Evolutionary conservation across 2,888 invertebrate genomes (phyloP).

Genomic region (Sicus ferrugineus): DNA sequence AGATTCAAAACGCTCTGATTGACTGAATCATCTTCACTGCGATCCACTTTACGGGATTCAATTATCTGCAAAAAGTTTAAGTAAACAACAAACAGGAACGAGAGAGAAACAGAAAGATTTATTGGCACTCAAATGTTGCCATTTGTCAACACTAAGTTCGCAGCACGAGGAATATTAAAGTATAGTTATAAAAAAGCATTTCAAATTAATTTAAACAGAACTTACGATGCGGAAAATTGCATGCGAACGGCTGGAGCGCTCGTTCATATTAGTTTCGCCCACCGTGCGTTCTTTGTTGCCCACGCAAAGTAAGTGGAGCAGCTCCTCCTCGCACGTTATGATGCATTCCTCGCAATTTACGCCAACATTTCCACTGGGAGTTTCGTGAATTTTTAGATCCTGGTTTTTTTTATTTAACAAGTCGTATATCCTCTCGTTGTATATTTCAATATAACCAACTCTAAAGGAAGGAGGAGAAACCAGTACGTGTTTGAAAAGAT

Average conservation of each 20-base stretch:
- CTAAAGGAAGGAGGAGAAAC: too few species aligned
- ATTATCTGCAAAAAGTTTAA: constrained; percentile 68
- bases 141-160: too few species aligned
- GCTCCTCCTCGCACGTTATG: constrained; percentile 70
- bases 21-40: constrained; percentile 67
- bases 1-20: constrained; percentile 82
- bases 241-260: constrained; percentile 87
- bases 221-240: constrained; percentile 87
- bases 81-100: too few species aligned
- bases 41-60: constrained; percentile 73
- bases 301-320: constrained; percentile 69
- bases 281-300: constrained; percentile 77
- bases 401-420: constrained; percentile 71
- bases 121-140: too few species aligned
- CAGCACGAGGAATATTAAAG: background rate
- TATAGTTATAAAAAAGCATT: background rate
- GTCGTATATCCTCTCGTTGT: constrained; percentile 85
- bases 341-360: constrained; percentile 74
- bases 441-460: constrained; percentile 87
- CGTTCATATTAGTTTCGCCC: constrained; percentile 88
- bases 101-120: too few species aligned
- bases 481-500: too few species aligned
- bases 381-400: constrained; percentile 74
- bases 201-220: too few species aligned
- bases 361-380: constrained; percentile 69